A percentile compares a stretch with the other conserved stretches of the same genome.
These are phyloP conservation scores for Campoletis sonorensis DNA, from an alignment of 1,140 invertebrate species.

Conservation along the genomic window DNA sequence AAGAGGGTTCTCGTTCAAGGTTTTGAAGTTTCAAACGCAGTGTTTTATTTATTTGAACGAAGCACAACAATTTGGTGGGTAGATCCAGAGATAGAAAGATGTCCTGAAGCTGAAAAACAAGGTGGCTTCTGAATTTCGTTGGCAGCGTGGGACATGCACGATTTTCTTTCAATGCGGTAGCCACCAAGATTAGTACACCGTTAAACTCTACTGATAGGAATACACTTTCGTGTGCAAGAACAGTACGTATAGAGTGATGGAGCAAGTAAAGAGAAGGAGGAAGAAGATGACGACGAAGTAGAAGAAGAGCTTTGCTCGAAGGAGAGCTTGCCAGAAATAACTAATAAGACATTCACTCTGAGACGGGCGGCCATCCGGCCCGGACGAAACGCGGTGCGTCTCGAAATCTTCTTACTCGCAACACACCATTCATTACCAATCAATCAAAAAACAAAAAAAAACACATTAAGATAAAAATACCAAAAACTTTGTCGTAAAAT, in stretches of 20 bases:
- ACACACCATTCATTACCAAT: slow-evolving; percentile 32
- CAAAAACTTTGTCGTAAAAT: neutral
- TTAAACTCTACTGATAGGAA: slow-evolving; percentile 20
- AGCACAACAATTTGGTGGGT: neutral
- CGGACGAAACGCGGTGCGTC: slow-evolving; percentile 75
- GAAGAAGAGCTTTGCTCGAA: slow-evolving; percentile 54
- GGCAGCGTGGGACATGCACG: neutral
- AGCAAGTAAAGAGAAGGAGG: slow-evolving; percentile 47
- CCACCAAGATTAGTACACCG: neutral
- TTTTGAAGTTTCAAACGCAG: neutral
- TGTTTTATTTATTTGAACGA: neutral
- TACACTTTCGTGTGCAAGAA: slow-evolving; percentile 26
- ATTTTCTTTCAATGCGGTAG: neutral
- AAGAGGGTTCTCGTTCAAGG: no score
- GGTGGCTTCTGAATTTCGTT: neutral
- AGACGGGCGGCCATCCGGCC: slow-evolving; percentile 76
- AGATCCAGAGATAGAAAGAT: neutral
- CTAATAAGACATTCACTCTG: slow-evolving; percentile 76
- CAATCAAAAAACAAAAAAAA: slow-evolving; percentile 8
- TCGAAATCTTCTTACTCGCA: slow-evolving; percentile 46
- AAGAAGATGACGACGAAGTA: slow-evolving; percentile 44
- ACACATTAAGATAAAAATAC: neutral
- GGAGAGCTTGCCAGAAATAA: slow-evolving; percentile 73
- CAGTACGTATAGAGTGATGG: slow-evolving; percentile 5
- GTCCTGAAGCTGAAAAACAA: neutral